Conservation (phyloP, 2,113 vertebrate genomes). For the Gnathonemus echidnorhynchus region DNA sequence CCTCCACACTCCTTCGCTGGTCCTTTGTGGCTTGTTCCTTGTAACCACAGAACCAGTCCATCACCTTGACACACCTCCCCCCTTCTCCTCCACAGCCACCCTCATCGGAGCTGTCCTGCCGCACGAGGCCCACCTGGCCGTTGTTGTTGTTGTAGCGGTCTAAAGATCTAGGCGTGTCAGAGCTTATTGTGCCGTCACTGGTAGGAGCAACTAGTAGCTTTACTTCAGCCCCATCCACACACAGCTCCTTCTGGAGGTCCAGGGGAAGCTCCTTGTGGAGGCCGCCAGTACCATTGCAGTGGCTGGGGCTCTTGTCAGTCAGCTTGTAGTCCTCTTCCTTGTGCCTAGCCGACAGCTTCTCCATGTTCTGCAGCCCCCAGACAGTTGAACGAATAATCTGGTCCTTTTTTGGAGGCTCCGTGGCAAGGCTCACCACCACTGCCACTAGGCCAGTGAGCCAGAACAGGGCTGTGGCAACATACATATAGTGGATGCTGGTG, state of each 20-base stretch:
- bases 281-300: slow-evolving; percentile 50
- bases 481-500: slow-evolving; percentile 87
- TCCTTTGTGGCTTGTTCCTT: slow-evolving; percentile 57
- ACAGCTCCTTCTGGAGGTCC: slow-evolving; percentile 69
- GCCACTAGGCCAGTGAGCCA: slow-evolving; percentile 85
- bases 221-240: slow-evolving; percentile 70
- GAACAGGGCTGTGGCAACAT: slow-evolving; percentile 82
- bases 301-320: slow-evolving; percentile 58
- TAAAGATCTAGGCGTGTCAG: slow-evolving; percentile 72
- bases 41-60: slow-evolving; percentile 81
- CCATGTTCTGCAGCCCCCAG: slow-evolving; percentile 70
- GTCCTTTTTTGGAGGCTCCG: slow-evolving; percentile 75
- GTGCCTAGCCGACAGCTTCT: slow-evolving; percentile 40
- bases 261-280: slow-evolving; percentile 66
- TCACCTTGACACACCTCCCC: slow-evolving; percentile 56
- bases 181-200: slow-evolving; percentile 66
- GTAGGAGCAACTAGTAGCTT: slow-evolving; percentile 74
- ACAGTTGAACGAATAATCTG: slow-evolving; percentile 77
- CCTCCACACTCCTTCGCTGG: slow-evolving; percentile 56
- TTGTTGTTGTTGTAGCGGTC: slow-evolving; percentile 70
- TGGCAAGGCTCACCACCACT: slow-evolving; percentile 81
- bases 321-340: slow-evolving; percentile 61
- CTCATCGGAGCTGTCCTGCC: slow-evolving; percentile 49
- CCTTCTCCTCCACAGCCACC: slow-evolving; percentile 46
- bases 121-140: slow-evolving; percentile 62